Conservation (phyloP, 2,888 invertebrate genomes). For the Mylabris sibirica region DNA sequence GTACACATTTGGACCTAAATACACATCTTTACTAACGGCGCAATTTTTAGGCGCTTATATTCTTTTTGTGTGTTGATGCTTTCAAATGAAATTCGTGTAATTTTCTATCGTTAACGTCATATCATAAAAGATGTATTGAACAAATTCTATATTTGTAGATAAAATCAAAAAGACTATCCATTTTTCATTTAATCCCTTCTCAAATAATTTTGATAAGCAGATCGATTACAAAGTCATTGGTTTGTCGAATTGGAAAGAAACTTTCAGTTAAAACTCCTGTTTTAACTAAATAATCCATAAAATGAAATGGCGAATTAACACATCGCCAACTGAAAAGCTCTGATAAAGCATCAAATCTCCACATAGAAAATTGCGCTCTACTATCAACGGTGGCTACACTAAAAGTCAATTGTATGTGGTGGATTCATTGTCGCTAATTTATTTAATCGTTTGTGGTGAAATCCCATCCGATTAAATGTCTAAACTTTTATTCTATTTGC, state of each 20-base stretch:
- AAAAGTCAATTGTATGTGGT: neutral
- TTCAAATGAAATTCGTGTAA: constrained; percentile 25
- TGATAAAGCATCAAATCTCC: neutral
- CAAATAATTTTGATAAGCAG: neutral
- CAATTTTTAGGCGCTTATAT: constrained; percentile 17
- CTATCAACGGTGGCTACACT: neutral
- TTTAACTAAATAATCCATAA: neutral
- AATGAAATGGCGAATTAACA: neutral
- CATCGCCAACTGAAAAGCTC: neutral
- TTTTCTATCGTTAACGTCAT: too few relatives aligned
- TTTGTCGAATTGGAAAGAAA: neutral
- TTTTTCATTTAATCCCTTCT: too few relatives aligned
- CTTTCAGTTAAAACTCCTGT: neutral
- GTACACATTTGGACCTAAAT: constrained; percentile 28
- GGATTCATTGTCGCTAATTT: neutral
- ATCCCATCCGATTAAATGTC: neutral
- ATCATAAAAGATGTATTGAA: too few relatives aligned
- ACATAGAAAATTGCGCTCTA: neutral
- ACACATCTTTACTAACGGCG: constrained; percentile 18
- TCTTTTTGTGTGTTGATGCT: constrained; percentile 21
- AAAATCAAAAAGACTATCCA: too few relatives aligned
- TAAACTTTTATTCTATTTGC: constrained; percentile 4
- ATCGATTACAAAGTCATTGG: neutral
- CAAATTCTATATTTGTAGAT: too few relatives aligned
- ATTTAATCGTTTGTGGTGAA: neutral